Conservation (phyloP, 2,888 invertebrate genomes). For the Zygogramma bicolorata region DNA sequence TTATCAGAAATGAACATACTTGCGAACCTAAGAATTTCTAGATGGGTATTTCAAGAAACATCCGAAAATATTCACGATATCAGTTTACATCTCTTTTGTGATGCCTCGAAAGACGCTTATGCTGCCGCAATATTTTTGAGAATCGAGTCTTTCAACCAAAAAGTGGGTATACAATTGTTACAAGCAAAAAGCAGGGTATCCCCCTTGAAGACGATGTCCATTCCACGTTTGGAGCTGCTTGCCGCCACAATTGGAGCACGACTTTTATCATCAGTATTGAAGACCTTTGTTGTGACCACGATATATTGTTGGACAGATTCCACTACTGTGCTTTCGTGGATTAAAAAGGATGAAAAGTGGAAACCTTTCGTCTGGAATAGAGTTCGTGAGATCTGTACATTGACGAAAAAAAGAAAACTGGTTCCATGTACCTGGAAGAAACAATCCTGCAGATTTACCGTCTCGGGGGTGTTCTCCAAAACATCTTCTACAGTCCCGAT, state of each 20-base stretch:
- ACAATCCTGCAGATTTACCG: constrained; percentile 30
- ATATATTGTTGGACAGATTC: constrained; percentile 50
- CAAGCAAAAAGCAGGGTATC: not conserved
- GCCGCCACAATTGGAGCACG: not conserved
- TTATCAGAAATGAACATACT: not conserved
- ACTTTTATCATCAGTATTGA: not conserved
- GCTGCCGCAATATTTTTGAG: not conserved
- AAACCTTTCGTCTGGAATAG: constrained; percentile 39
- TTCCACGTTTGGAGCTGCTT: not conserved
- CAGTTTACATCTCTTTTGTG: constrained; percentile 5
- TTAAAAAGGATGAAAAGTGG: constrained; percentile 46
- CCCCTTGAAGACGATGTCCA: not conserved
- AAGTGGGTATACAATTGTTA: not conserved
- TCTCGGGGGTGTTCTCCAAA: constrained; percentile 53
- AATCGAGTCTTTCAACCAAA: not conserved
- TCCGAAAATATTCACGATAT: not conserved
- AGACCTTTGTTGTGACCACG: not conserved
- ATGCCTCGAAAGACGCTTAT: not conserved
- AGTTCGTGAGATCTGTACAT: constrained; percentile 50
- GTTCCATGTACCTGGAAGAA: constrained; percentile 9
- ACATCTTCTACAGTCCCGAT: constrained; percentile 49
- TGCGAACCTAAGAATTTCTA: not conserved
- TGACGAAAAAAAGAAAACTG: too few relatives aligned
- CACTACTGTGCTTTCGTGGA: constrained; percentile 53
- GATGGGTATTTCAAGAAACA: constrained; percentile 5